These are phyloP conservation scores for Pterocles orientalis DNA, from an alignment of 2,113 vertebrate genomes.

Conservation along the genomic window DNA sequence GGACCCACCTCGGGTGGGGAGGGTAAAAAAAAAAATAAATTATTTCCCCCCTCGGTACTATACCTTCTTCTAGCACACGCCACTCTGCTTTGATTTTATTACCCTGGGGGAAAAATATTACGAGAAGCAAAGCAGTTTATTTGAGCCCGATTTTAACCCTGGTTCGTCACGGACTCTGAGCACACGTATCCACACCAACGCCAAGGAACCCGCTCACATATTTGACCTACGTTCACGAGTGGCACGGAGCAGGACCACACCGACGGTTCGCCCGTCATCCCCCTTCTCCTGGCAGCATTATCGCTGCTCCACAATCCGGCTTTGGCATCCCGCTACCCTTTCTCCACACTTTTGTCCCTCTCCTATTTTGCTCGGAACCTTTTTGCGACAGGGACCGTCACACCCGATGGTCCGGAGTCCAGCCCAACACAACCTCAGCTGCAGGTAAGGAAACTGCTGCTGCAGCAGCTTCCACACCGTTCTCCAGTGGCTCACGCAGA, in stretches of 20 bases:
- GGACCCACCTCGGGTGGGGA: rapidly evolving
- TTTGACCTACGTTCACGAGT: not conserved
- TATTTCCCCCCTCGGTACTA: not conserved
- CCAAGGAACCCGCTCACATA: not conserved
- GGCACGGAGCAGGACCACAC: not conserved
- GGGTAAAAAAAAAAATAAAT: too few relatives aligned
- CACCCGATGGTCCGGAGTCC: rapidly evolving
- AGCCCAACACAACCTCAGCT: rapidly evolving
- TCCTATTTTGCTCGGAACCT: not conserved
- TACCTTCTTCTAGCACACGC: not conserved
- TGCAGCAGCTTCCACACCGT: not conserved
- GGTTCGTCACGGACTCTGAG: not conserved
- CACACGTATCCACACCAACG: not conserved
- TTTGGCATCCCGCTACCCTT: not conserved
- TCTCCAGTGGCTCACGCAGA: not conserved
- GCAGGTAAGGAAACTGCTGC: not conserved
- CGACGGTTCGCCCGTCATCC: rapidly evolving
- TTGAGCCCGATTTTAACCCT: not conserved
- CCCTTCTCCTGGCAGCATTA: not conserved
- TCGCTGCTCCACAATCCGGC: not conserved
- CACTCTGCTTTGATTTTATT: not conserved
- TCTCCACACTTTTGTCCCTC: not conserved
- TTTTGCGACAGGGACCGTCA: not conserved
- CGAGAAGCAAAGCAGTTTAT: not conserved
- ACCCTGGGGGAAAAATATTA: not conserved